Evolutionary conservation across 2,888 invertebrate species (phyloP), one percentile per base, ranked within the genome.

Genomic region (Prosopocoilus inquinatus): DNA sequence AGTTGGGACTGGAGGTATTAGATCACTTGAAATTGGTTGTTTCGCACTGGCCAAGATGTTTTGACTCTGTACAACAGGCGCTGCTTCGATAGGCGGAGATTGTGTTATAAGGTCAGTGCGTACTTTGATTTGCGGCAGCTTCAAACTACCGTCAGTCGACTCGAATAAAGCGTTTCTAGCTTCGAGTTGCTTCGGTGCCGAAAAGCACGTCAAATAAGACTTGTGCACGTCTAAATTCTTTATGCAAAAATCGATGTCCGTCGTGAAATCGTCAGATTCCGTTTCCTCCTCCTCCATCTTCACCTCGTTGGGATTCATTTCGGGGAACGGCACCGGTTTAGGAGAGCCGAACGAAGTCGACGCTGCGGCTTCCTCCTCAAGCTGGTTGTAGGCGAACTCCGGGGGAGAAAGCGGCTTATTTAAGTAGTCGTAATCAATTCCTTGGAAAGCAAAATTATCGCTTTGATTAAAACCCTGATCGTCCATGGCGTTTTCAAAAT

Each of bases 191-290:
- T 28, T 28, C 20, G 20, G 20, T 28, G 20, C 4, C 5, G 20
- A 28, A 28, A 28, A 28, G 20, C 20, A 28, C 11, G 20, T 41
- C 41, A 57, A 49, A 46, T 57, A 57, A 11, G 57, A 57, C 46
- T 57, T 57, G 9, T 47, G 46, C 2, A 57, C 52, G 45, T 57
- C 57, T 39, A 57, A 51, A 57, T 57, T 53, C 32, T 52, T 53
- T 44, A 57, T 38, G n/a, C 49, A 53, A 41, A 57, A 57, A 39
- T 53, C 53, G 34, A 48, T 11, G 35, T 53, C 53, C 11, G 34
- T 46, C 2, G 35, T 38, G 43, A 47, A 53, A 41, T 48, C 53
- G 20, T 53, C 47, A 11, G 47, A 16, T 43, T 11, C 34, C 3
- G 32, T 38, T 2, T 41, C 47, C 13, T 38, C 32, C n/a, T 38